Evolutionary conservation across 2,888 invertebrate genomes (phyloP).

Genomic region (Agrypnus murinus): DNA sequence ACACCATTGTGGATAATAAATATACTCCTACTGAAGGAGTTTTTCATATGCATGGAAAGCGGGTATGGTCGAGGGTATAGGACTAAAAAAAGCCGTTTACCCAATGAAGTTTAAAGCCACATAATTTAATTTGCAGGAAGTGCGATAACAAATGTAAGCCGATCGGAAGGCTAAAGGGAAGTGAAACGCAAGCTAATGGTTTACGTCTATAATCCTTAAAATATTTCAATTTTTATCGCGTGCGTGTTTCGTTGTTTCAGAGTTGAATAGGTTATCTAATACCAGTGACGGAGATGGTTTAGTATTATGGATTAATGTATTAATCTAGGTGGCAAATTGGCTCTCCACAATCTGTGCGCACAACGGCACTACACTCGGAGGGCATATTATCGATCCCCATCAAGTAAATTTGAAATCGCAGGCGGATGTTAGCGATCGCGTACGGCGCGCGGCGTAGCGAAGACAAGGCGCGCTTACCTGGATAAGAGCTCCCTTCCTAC

Average conservation of each 20-base stretch:
- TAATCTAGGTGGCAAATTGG: constrained; percentile 36
- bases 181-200: constrained; percentile 17
- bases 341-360: constrained; percentile 25
- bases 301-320: constrained; percentile 33
- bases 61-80: background rate
- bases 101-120: constrained; percentile 17
- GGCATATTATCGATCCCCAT: constrained; percentile 37
- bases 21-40: background rate
- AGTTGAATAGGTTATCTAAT: constrained; percentile 19
- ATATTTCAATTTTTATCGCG: constrained; percentile 26
- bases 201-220: constrained; percentile 18
- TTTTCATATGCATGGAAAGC: constrained; percentile 5
- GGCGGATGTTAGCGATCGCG: constrained; percentile 35
- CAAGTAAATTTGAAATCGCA: constrained; percentile 38
- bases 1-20: background rate
- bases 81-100: constrained; percentile 14
- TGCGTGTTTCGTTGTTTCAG: constrained; percentile 12
- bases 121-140: constrained; percentile 29
- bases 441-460: constrained; percentile 27
- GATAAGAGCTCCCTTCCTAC: constrained; percentile 27
- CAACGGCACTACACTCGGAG: constrained; percentile 30
- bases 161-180: constrained; percentile 21
- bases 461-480: constrained; percentile 27
- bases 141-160: constrained; percentile 28
- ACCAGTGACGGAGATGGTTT: constrained; percentile 16